A percentile compares a stretch with the other conserved stretches of the same genome.
These are phyloP conservation scores for Linepithema humile DNA, from an alignment of 1,140 invertebrate genomes.

Conservation along the genomic window DNA sequence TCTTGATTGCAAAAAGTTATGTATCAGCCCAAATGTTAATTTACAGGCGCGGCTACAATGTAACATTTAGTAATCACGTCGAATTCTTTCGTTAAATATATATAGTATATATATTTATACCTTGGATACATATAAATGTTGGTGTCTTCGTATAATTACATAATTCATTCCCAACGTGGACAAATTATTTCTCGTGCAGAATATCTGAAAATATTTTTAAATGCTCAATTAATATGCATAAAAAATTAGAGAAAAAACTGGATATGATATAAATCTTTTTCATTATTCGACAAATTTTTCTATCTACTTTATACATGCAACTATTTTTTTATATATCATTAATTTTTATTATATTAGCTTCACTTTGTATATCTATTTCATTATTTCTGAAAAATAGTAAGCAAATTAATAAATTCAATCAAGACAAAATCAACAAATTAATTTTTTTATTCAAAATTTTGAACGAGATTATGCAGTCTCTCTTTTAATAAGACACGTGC, in stretches of 20 bases:
- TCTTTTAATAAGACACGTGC: neutral
- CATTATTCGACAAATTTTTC: neutral
- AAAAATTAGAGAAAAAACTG: neutral
- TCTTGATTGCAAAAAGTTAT: conserved; percentile 10
- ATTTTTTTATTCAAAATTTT: neutral
- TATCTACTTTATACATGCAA: neutral
- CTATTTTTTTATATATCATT: neutral
- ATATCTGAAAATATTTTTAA: neutral
- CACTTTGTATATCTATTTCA: neutral
- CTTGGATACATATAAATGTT: neutral
- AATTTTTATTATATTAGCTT: neutral
- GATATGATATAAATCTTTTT: neutral
- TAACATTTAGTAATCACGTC: conserved; percentile 36
- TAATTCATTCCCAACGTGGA: neutral
- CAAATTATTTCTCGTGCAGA: neutral
- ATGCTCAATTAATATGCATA: neutral
- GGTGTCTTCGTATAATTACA: neutral
- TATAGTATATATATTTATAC: no score
- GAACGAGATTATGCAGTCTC: neutral
- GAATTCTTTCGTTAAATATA: neutral
- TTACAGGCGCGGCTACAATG: conserved; percentile 17
- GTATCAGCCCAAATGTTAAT: conserved; percentile 24
- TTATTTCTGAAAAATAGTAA: no score
- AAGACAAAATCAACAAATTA: neutral
- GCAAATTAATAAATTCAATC: neutral